Evolutionary conservation across 2,113 vertebrate species (phyloP).

Genomic region (Donacobius atricapilla): DNA sequence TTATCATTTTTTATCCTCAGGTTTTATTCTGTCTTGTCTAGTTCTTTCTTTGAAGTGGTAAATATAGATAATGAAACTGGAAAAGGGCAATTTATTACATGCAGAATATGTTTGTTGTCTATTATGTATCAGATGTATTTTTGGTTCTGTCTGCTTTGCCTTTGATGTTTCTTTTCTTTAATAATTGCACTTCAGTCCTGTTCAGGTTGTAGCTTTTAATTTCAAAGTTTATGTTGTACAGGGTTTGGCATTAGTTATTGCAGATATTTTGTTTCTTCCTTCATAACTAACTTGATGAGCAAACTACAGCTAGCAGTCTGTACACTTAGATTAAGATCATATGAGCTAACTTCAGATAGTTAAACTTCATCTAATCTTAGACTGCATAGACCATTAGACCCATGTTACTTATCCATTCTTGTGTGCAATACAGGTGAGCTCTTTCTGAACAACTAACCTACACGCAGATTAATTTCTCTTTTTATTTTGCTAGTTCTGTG

Average conservation of each 20-base stretch:
- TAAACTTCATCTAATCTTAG: background rate
- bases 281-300: background rate
- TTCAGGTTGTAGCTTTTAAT: background rate
- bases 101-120: background rate
- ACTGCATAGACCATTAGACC: background rate
- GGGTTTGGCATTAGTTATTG: background rate
- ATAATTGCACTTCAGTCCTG: background rate
- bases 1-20: background rate
- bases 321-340: background rate
- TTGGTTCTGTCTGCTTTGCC: background rate
- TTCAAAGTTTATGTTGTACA: background rate
- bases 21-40: background rate
- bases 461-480: background rate
- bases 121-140: accelerated
- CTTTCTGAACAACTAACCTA: background rate
- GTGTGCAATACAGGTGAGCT: background rate
- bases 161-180: background rate
- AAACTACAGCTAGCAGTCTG: background rate
- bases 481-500: background rate
- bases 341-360: background rate
- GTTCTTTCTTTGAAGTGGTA: background rate
- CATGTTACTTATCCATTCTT: background rate
- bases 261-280: background rate
- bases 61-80: background rate
- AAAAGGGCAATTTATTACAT: background rate